Evolutionary conservation across 2,113 vertebrate genomes (phyloP), one percentile per base, ranked within the genome.

Genomic region (Maylandia zebra): DNA sequence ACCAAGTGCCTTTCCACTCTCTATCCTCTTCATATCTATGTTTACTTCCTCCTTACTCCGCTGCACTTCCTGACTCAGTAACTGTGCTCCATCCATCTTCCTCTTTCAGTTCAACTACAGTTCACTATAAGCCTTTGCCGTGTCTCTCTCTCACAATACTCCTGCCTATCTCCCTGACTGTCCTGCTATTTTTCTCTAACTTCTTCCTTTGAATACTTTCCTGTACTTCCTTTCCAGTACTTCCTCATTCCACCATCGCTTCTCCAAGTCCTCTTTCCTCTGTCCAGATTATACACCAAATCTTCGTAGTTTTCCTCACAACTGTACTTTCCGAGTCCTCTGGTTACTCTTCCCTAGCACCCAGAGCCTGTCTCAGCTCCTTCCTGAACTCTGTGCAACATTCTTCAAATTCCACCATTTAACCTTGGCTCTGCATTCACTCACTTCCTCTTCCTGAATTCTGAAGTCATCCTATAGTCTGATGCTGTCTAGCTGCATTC

Each of bases 21-120:
- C 36, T 41, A 9, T 71, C 36, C 64, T 69, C 34, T 69, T 41
- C 64, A 41, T 69, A 41, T 22, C 36, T 43, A 10, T 43, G 36
- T 0, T 71, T 36, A 71, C 64, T 43, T 71, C 36, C 36, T 41
- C 61, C 61, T 66, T 66, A 2, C 32, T 38, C 61, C 2, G 0
- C 66, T 24, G 36, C n/a, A 24, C 34, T 66, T 66, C 61, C 61
- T 8, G 34, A 38, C 17, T 66, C 34, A 66, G 19, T 66, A 66
- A 38, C 34, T 66, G 34, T 22, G 19, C 61, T 66, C 66, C 36
- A 24, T 71, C 36, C 5, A 71, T 71, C n/a, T 43, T 71, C 36
- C 5, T 36, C 3, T 38, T 66, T 66, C 32, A 66, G 61, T 14
- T 69, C 36, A 69, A 36, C n/a, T 69, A 69, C n/a, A 69, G 36